Evolutionary conservation across 2,113 vertebrate genomes (phyloP).

Genomic region (Sinocyclocheilus anshuiensis): DNA sequence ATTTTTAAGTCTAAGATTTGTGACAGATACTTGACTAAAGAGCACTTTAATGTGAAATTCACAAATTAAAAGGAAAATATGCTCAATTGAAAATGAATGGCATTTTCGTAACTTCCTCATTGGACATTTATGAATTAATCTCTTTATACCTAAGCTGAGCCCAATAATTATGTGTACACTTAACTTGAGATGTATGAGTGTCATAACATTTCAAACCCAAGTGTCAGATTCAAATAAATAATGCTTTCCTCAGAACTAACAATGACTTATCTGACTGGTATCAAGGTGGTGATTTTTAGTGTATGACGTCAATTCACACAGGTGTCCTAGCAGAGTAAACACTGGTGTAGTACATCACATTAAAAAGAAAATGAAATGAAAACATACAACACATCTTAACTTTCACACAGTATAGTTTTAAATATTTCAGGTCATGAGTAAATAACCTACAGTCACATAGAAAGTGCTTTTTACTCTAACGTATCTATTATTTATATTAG

Average conservation of each 20-base stretch:
- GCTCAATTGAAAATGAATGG: background rate
- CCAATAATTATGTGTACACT: background rate
- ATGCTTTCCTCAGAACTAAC: background rate
- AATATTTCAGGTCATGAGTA: too few species aligned
- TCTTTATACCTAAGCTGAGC: background rate
- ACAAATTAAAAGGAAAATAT: constrained; percentile 19
- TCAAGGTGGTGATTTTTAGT: background rate
- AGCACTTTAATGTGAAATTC: constrained; percentile 4
- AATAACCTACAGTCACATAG: too few species aligned
- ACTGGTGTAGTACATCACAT: background rate
- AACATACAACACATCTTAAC: too few species aligned
- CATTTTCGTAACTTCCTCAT: background rate
- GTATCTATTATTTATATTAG: too few species aligned
- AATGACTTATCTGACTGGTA: background rate
- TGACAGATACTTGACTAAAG: background rate
- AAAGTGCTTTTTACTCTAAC: too few species aligned
- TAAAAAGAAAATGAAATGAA: background rate
- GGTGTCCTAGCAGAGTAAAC: background rate
- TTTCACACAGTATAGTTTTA: too few species aligned
- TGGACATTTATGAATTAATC: background rate
- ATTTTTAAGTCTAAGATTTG: background rate
- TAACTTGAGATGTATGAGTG: background rate
- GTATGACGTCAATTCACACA: background rate
- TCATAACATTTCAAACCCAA: background rate
- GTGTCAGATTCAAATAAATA: background rate